Conservation (phyloP, 2,797 vertebrate species). For the Phataginus tricuspis region DNA sequence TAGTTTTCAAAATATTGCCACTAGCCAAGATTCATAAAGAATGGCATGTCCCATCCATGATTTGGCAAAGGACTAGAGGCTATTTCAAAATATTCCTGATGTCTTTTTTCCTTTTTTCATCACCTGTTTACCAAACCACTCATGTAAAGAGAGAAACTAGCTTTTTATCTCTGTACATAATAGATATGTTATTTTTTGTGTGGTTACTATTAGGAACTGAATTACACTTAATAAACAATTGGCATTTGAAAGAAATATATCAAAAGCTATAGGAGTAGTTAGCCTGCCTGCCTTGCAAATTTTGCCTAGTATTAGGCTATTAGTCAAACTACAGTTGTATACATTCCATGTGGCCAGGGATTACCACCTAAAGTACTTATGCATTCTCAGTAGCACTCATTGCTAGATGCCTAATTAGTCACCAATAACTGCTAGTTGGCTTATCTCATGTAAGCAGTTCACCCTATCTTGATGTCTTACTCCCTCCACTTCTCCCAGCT, state of each 20-base stretch:
- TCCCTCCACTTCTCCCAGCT: not conserved
- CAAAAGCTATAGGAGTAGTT: not conserved
- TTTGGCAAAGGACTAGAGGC: constrained; percentile 2
- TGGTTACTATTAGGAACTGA: constrained; percentile 10
- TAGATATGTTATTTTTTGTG: not conserved
- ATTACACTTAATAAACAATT: not conserved
- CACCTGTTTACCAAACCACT: constrained; percentile 19
- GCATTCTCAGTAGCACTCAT: not conserved
- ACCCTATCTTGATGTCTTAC: not conserved
- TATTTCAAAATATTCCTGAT: constrained; percentile 5
- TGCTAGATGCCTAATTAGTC: constrained; percentile 30
- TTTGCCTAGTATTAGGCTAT: not conserved
- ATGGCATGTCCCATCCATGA: not conserved
- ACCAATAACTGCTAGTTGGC: not conserved
- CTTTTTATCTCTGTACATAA: not conserved
- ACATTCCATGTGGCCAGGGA: not conserved
- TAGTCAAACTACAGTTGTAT: not conserved
- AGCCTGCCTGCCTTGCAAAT: not conserved
- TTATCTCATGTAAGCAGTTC: not conserved
- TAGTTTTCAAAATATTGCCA: constrained; percentile 45
- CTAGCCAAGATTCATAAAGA: constrained; percentile 23
- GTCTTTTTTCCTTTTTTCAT: not conserved
- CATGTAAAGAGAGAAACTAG: not conserved
- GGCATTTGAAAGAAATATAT: constrained; percentile 35
- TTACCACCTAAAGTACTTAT: not conserved